Evolutionary conservation across 2,888 invertebrate species (phyloP), one percentile per base, ranked within the genome.

Genomic region (Acronicta psi): DNA sequence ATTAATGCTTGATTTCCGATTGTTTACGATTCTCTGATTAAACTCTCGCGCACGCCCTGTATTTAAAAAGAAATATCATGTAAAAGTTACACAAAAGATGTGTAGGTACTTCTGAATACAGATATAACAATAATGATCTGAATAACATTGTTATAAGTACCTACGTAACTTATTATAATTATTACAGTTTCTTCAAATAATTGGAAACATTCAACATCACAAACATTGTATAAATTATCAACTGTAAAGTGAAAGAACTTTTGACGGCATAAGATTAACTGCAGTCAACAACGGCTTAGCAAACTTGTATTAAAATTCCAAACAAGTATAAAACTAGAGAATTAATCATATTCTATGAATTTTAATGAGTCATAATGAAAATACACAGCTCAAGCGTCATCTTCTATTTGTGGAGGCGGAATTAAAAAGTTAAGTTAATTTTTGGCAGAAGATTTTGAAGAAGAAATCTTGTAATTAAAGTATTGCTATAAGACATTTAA

Each of bases 311-410:
- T 42, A 59, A 57, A 45, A 46, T 51, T 59, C 42, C 47, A 59
- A 68, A 61, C 41, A 60, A 67, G 55, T 60, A 56, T 64, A 51
- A 64, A 69, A 68, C 60, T 68, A 58, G 41, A 54, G 44, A 66
- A 68, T 59, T 56, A 57, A 68, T 75, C 57, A 55, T 62, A 60
- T 63, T 59, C 62, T 50, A 68, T 75, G 65, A 75, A 75, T 72
- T 72, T 74, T 64, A 66, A 69, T 59, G 52, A 69, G 53, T 49
- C 23, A 58, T 71, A 52, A 68, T 56, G 50, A 57, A 57, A 72
- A 42, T 45, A 59, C 31, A 42, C 14, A 44, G 23, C 5, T 6
- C 7, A 18, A 31, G 58, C 59, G 51, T 62, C 59, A 62, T 75
- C 59, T 58, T 51, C 62, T 34, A 54, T 49, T 56, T 50, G 43